Conservation (phyloP, 2,113 vertebrate species). For the Cervus canadensis region DNA sequence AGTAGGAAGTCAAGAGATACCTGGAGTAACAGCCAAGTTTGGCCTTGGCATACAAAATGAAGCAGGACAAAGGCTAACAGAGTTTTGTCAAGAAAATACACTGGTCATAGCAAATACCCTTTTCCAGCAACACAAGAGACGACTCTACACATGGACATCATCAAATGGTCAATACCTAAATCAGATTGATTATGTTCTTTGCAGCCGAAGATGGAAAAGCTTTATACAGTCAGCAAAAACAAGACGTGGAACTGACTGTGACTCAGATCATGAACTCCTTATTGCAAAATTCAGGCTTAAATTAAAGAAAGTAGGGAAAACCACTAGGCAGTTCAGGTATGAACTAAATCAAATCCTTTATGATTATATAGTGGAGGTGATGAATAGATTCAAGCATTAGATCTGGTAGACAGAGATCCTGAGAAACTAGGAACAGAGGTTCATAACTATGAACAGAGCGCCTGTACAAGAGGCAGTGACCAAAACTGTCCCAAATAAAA, state of each 20-base stretch:
- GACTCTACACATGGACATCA: background rate
- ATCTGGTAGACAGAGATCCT: background rate
- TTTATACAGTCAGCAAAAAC: background rate
- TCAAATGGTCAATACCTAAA: background rate
- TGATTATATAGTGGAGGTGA: background rate
- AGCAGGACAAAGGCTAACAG: background rate
- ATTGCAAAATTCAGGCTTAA: background rate
- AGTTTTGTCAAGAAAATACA: background rate
- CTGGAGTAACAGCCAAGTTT: background rate
- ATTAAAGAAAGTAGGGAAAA: background rate
- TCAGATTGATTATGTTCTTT: background rate
- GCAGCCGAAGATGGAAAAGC: background rate
- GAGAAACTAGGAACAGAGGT: background rate
- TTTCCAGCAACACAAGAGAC: background rate
- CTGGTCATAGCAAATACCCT: background rate
- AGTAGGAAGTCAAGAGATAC: background rate
- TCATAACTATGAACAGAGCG: background rate
- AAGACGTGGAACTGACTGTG: background rate
- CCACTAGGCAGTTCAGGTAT: background rate
- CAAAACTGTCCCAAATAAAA: background rate
- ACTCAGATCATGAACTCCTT: background rate
- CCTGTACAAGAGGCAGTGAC: background rate
- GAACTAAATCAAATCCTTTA: background rate
- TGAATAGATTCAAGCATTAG: background rate
- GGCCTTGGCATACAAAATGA: background rate